These are phyloP conservation scores for Elanoides forficatus DNA, from an alignment of 2,113 vertebrate species.

Conservation along the genomic window DNA sequence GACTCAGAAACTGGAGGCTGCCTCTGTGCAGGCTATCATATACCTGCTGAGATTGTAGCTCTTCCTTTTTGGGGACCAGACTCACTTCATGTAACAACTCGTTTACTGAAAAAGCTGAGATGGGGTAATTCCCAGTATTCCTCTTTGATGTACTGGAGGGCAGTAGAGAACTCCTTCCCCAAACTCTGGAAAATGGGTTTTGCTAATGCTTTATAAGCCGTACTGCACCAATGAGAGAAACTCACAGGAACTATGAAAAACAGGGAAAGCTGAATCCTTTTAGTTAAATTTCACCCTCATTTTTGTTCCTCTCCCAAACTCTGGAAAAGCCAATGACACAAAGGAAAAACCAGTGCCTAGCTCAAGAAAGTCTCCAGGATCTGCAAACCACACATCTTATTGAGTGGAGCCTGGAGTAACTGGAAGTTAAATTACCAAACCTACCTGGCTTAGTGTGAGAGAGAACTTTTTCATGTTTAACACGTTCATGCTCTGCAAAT, in stretches of 20 bases:
- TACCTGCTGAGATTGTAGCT: background rate
- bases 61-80: background rate
- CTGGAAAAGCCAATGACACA: background rate
- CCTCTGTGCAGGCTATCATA: background rate
- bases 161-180: background rate
- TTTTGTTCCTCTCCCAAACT: background rate
- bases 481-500: slow-evolving; percentile 50
- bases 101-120: background rate
- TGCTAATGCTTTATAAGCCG: background rate
- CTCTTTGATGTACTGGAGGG: background rate
- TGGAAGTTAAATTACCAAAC: background rate
- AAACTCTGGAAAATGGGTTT: background rate
- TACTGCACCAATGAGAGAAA: background rate
- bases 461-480: slow-evolving; percentile 47
- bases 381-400: background rate
- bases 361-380: background rate
- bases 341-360: background rate
- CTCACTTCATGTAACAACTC: background rate
- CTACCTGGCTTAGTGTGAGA: slow-evolving; percentile 64
- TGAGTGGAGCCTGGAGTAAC: background rate
- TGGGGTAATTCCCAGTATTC: background rate
- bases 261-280: background rate
- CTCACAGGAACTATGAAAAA: background rate
- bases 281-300: background rate
- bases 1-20: background rate